Percentiles rank a stretch among this genome's conserved stretches.
Conservation (phyloP, 2,797 vertebrate genomes). For the Anas acuta region DNA sequence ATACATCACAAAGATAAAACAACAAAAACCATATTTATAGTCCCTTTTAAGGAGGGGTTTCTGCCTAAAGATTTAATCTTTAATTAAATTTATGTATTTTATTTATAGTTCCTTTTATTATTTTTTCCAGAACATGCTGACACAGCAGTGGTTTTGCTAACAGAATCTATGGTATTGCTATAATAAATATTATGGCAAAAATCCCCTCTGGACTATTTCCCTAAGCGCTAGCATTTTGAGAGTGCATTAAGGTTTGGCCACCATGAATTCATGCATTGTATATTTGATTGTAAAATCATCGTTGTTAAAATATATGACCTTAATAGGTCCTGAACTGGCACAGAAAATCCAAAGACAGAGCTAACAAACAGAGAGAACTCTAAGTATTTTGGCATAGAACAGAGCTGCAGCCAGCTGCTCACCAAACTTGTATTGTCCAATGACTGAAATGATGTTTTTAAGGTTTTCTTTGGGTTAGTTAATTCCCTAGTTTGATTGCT, state of each 20-base stretch:
- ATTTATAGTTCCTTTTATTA: slow-evolving; percentile 56
- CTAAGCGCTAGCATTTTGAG: slow-evolving; percentile 34
- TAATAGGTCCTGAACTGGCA: slow-evolving; percentile 36
- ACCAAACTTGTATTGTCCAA: not conserved
- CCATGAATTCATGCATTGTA: slow-evolving; percentile 48
- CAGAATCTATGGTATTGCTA: slow-evolving; percentile 42
- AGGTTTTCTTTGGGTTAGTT: not conserved
- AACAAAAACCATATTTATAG: not conserved
- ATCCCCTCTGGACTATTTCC: slow-evolving; percentile 26
- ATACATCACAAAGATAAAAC: slow-evolving; percentile 44
- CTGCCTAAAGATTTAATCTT: slow-evolving; percentile 51
- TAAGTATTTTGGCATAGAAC: not conserved
- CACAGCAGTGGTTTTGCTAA: slow-evolving; percentile 10
- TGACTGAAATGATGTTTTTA: not conserved
- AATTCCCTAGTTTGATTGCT: not conserved
- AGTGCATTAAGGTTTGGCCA: slow-evolving; percentile 43
- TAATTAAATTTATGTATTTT: slow-evolving; percentile 68
- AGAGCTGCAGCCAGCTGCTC: not conserved
- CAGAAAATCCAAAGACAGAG: not conserved
- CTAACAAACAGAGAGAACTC: not conserved
- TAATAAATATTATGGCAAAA: slow-evolving; percentile 62
- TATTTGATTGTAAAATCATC: slow-evolving; percentile 52
- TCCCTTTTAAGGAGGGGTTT: not conserved
- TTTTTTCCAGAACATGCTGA: slow-evolving; percentile 61
- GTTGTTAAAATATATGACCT: slow-evolving; percentile 50